These are phyloP conservation scores for Pristionchus fissidentatus DNA, from an alignment of 2,888 invertebrate genomes.

Conservation along the genomic window DNA sequence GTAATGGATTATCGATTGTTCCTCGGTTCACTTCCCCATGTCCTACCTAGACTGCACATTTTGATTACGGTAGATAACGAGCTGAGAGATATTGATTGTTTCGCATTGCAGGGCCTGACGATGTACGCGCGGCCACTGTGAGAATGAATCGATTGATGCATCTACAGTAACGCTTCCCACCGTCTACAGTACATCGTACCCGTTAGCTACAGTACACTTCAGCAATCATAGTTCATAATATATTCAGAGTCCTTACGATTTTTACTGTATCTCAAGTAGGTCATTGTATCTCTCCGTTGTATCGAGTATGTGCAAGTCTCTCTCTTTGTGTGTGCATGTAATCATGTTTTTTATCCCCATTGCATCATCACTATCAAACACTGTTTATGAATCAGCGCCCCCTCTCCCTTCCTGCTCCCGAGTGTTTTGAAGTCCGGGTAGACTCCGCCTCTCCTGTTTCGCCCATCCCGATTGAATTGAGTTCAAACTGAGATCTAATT, in stretches of 20 bases:
- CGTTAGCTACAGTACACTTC: too few relatives aligned
- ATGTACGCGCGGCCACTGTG: constrained; percentile 28
- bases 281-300: not conserved
- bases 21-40: not conserved
- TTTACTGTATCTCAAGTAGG: constrained; percentile 8
- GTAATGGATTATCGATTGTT: too few relatives aligned
- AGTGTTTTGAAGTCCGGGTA: constrained; percentile 6
- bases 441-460: not conserved
- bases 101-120: constrained; percentile 26
- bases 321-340: too few relatives aligned
- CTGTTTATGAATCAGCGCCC: not conserved
- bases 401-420: not conserved
- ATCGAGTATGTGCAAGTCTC: too few relatives aligned
- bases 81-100: not conserved
- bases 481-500: not conserved
- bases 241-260: not conserved
- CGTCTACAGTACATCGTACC: not conserved
- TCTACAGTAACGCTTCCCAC: too few relatives aligned
- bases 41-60: not conserved
- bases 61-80: not conserved
- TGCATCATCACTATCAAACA: too few relatives aligned
- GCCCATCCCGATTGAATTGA: not conserved
- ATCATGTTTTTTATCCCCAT: not conserved
- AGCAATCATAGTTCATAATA: not conserved
- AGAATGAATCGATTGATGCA: not conserved